phyloP scores from a whole-genome alignment of 2,888 invertebrate species.

The Caenorhabditis zanzibari region DNA sequence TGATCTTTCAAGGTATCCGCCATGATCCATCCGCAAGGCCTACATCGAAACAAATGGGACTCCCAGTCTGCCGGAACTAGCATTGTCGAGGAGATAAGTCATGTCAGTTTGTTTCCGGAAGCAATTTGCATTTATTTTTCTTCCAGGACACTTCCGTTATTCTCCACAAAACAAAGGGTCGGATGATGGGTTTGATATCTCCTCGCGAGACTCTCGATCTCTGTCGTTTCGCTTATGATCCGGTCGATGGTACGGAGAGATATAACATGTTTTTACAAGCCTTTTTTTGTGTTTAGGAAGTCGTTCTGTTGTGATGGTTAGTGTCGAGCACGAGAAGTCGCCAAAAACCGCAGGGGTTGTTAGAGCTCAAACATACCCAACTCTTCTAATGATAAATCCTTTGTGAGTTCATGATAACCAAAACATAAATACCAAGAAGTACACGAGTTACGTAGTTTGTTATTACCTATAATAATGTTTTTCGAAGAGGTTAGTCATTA shows the following conservation, averaged over 20 bases:
- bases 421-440: not conserved
- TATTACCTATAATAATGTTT: not conserved
- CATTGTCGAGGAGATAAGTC: slow-evolving; percentile 52
- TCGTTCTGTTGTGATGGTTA: slow-evolving; percentile 70
- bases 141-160: slow-evolving; percentile 69
- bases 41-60: slow-evolving; percentile 70
- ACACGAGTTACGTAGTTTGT: slow-evolving; percentile 3
- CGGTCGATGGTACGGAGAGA: slow-evolving; percentile 55
- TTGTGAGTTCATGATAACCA: slow-evolving; percentile 49
- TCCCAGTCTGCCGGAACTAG: slow-evolving; percentile 70
- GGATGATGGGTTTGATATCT: slow-evolving; percentile 70
- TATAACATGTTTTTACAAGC: not conserved
- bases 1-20: slow-evolving; percentile 58
- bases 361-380: slow-evolving; percentile 69
- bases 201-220: slow-evolving; percentile 69
- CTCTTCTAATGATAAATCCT: slow-evolving; percentile 67
- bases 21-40: slow-evolving; percentile 71
- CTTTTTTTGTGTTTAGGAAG: slow-evolving; percentile 49
- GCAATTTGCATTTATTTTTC: not conserved
- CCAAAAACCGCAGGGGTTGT: slow-evolving; percentile 64
- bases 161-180: slow-evolving; percentile 68
- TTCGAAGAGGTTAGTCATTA: too few species aligned
- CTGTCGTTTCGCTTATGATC: slow-evolving; percentile 66
- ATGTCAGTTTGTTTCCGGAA: slow-evolving; percentile 40
- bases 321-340: slow-evolving; percentile 60